Base-by-base conservation (phyloP, 2,113 vertebrate species). In the Dipodomys spectabilis region DNA sequence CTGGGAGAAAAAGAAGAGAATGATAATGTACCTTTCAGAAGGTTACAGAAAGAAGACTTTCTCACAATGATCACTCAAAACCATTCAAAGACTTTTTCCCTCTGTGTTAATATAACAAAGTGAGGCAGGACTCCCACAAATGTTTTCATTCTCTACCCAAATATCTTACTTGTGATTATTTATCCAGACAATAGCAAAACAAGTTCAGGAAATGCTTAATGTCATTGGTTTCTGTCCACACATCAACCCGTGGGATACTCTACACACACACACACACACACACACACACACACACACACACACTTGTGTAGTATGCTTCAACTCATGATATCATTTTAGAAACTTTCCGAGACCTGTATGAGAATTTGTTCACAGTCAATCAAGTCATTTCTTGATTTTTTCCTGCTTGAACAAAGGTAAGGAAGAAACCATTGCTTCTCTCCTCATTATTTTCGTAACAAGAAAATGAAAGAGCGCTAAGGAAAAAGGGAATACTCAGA, bases 101-200 rank as follows among this genome's bases (percentile, higher is more conserved):
- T 92, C 80, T 92, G 13, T 92, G 78, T 96, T 82, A 90, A 87
- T 53, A 45, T 53, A 92, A 88, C 45, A 69, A 93, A 91, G 60
- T 53, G 13, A 96, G 39, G 53, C 39, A 91, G 62, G 75, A 72
- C 27, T 91, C 67, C 28, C 27, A 90, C 73, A 94, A 94, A 89
- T 3, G 23, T 77, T 88, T 88, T 86, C 71, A 84, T 77, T 95
- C 72, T 94, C 77, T 74, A 71, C 44, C 74, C 82, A 44, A 67
- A 82, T 86, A 32, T 71, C 77, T 95, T 94, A 75, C 67, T 88
- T 94, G 67, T 94, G 92, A 94, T 67, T 62, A 94, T 25, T 88
- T 95, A 86, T 53, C 53, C 45, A 91, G 65, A 88, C 39, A 95
- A 93, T 22, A 94, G 65, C 39, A 95, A 93, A 49, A 45, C n/a